Evolutionary conservation across 2,797 vertebrate genomes (phyloP), one percentile per base, ranked within the genome.

Genomic region (Molossus molossus): DNA sequence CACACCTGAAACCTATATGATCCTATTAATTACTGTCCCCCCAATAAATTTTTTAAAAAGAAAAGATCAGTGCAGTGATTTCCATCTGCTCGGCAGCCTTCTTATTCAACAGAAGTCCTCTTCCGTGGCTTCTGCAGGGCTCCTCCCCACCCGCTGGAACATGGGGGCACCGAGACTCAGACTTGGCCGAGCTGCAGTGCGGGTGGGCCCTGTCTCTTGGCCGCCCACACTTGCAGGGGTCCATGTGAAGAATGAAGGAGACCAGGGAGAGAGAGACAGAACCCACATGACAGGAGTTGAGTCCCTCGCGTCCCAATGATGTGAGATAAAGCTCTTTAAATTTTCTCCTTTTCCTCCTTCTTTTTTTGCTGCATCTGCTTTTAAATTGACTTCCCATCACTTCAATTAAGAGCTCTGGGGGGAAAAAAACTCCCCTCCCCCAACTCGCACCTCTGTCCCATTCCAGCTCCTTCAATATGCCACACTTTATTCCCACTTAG

Each of bases 231-330:
- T 57, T 57, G 62, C 9, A 72, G 48, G 50, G 4, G 17, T 45
- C 67, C 5, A 27, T 0, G 5, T 18, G 37, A 55, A 55, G 50
- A 48, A 62, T 23, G n/a, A 75, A 7, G 15, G 27, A 3, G 27
- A 37, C n/a, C 58, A 48, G 48, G 76, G 73, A 55, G 11, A 86
- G 62, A 50, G 3, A 60, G 11, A 62, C 20, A 60, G 27, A 15
- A 17, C 23, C 76, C 23, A 15, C 8, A 6, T 9, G 29, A 3
- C 21, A 21, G 0, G 29, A 50, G 20, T 0, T 6, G 27, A 77
- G 15, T 3, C 23, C 67, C 29, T 3, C 18, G 25, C 23, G n/a
- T 79, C 62, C 69, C 76, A n/a, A 11, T 1, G 6, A 88, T 8
- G 21, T 5, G 70, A 86, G 15, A 69, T n/a, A 45, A 33, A n/a